Conservation (phyloP, 2,888 invertebrate species). For the Ceramica pisi region DNA sequence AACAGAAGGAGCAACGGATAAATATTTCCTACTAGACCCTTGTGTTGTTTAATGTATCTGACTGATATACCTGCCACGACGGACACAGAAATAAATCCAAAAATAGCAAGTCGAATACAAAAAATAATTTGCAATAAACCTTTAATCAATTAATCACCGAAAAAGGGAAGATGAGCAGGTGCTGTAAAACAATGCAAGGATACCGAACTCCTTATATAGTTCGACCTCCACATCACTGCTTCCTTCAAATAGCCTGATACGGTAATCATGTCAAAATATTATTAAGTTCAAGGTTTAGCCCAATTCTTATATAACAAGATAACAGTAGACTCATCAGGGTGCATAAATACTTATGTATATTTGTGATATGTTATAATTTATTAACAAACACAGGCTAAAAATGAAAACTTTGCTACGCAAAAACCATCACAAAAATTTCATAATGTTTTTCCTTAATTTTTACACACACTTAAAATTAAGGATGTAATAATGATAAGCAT, state of each 20-base stretch:
- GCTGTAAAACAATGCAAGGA: background rate
- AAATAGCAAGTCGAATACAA: background rate
- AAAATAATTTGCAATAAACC: background rate
- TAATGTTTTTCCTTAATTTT: slow-evolving; percentile 9
- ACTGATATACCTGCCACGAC: background rate
- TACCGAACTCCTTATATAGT: background rate
- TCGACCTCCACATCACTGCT: background rate
- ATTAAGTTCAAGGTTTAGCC: background rate
- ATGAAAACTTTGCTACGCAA: background rate
- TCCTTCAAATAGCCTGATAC: background rate
- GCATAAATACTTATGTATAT: background rate
- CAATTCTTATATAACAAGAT: background rate
- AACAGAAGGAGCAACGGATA: too few species aligned
- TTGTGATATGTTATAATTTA: background rate
- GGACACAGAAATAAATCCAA: background rate
- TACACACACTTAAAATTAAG: slow-evolving; percentile 1
- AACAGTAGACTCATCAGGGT: background rate
- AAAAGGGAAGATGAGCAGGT: background rate
- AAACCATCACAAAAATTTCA: background rate
- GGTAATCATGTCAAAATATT: background rate
- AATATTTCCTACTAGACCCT: too few species aligned
- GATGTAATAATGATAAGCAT: background rate
- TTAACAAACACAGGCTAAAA: background rate
- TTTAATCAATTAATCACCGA: background rate
- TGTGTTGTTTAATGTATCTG: too few species aligned